phyloP scores from a whole-genome alignment of 2,113 vertebrate species.

The Beaufortia kweichowensis region DNA sequence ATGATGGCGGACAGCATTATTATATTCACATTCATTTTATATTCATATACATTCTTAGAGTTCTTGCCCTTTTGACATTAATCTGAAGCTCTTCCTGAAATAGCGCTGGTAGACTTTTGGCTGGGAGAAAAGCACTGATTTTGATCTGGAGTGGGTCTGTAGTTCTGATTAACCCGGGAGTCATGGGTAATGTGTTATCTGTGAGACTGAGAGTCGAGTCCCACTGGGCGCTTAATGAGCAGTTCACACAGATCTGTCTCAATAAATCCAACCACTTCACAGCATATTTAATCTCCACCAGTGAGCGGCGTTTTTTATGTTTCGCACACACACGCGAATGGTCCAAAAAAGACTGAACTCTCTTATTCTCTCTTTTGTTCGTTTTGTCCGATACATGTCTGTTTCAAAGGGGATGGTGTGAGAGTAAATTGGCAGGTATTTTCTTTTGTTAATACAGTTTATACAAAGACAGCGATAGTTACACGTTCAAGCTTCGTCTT shows the following conservation, averaged over 20 bases:
- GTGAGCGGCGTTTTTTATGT: constrained; percentile 27
- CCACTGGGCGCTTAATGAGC: constrained; percentile 41
- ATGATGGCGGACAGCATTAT: too few relatives aligned
- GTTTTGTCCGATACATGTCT: too few relatives aligned
- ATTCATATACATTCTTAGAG: neutral
- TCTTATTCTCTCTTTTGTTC: too few relatives aligned
- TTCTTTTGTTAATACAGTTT: neutral
- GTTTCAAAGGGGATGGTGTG: neutral
- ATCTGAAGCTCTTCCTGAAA: neutral
- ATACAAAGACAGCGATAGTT: too few relatives aligned
- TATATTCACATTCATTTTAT: too few relatives aligned
- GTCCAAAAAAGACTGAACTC: constrained; percentile 12
- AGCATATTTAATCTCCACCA: constrained; percentile 41
- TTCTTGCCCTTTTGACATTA: constrained; percentile 3
- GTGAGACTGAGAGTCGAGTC: constrained; percentile 25
- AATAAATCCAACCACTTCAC: constrained; percentile 40
- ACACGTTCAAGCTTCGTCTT: too few relatives aligned
- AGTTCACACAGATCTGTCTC: constrained; percentile 33
- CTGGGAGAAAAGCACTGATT: constrained; percentile 11
- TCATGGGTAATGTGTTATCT: constrained; percentile 45
- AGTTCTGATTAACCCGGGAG: constrained; percentile 33
- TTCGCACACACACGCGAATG: neutral
- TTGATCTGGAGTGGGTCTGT: constrained; percentile 31
- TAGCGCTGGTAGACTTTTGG: neutral
- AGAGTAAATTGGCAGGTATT: neutral